Percentiles rank a stretch among this genome's conserved stretches.
Evolutionary conservation across 2,888 invertebrate species (phyloP).

Genomic region (Rhynchonema sp.): DNA sequence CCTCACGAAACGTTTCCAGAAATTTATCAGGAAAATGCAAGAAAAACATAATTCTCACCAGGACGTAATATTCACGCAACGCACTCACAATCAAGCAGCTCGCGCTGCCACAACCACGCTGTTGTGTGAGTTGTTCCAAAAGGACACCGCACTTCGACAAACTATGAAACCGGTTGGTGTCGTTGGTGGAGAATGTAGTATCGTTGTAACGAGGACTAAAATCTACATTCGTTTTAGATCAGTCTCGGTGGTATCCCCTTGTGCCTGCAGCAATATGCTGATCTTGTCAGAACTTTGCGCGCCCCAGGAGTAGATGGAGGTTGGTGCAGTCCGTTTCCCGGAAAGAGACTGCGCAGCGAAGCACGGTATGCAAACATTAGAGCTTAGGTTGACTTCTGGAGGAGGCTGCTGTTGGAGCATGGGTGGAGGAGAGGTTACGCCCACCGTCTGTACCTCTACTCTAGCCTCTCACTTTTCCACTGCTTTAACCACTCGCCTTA

Average conservation of each 20-base stretch:
- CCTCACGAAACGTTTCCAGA: too few species aligned
- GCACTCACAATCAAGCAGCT: constrained; percentile 39
- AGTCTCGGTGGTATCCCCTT: constrained; percentile 47
- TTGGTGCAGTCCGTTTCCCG: too few species aligned
- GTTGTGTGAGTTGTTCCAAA: constrained; percentile 61
- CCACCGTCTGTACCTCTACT: too few species aligned
- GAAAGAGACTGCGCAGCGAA: too few species aligned
- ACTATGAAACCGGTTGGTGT: constrained; percentile 53
- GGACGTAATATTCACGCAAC: constrained; percentile 28
- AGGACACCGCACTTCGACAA: constrained; percentile 66
- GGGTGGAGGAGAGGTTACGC: too few species aligned
- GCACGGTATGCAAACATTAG: too few species aligned
- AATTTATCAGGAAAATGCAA: too few species aligned
- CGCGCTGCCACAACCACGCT: constrained; percentile 73
- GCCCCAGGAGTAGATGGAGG: constrained; percentile 67
- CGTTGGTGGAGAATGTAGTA: neutral
- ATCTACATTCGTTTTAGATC: constrained; percentile 8
- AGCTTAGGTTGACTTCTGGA: too few species aligned
- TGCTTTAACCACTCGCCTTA: too few species aligned
- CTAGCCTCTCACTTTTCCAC: too few species aligned
- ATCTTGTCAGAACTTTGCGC: constrained; percentile 81
- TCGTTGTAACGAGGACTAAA: neutral
- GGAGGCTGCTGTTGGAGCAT: too few species aligned
- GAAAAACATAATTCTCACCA: too few species aligned
- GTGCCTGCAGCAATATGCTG: constrained; percentile 89